Evolutionary conservation across 2,888 invertebrate species (phyloP), one percentile per base, ranked within the genome.

Genomic region (Hanleya hanleyi): DNA sequence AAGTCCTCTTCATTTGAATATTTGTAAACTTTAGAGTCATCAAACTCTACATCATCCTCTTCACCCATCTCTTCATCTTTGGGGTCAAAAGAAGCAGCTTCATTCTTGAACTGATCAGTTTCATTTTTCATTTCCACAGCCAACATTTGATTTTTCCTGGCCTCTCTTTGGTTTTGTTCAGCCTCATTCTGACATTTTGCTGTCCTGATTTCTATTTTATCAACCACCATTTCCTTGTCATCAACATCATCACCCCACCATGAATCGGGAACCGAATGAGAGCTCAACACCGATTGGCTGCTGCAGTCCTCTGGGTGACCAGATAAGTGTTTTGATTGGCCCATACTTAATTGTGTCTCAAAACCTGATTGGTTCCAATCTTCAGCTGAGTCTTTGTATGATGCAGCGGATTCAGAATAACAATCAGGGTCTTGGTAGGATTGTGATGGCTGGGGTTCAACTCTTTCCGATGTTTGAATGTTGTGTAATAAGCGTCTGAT

Each of bases 401-500:
- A n/a, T n/a, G n/a, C n/a, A n/a, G n/a, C n/a, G n/a, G n/a, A 9
- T 12, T 41, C 18, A 41, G 9, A 9, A 12, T 12, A 41, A 26
- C 2, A 4, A 41, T 12, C 41, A 1, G 69, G 68, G 32, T 74
- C 62, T 9, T 62, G 18, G 50, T 76, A 76, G 32, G 76, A 76
- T 7, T 67, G n/a, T n/a, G 33, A 22, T 0, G 76, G 76, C 57
- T 76, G 76, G 7, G 67, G 68, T 2, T 26, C 50, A 22, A 72
- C 50, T 7, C 18, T 12, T 37, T 86, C 83, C 2, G 69, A 70
- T 1, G 79, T 71, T 26, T 81, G 71, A 26, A 87, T 83, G 68
- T 81, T 79, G 67, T 79, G 68, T 12, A 88, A 76, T 15, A 88
- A 78, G n/a, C 79, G 70, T 5, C 82, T 75, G 26, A 88, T 83